Evolutionary conservation across 2,888 invertebrate species (phyloP).

Genomic region (Mythimna impura): DNA sequence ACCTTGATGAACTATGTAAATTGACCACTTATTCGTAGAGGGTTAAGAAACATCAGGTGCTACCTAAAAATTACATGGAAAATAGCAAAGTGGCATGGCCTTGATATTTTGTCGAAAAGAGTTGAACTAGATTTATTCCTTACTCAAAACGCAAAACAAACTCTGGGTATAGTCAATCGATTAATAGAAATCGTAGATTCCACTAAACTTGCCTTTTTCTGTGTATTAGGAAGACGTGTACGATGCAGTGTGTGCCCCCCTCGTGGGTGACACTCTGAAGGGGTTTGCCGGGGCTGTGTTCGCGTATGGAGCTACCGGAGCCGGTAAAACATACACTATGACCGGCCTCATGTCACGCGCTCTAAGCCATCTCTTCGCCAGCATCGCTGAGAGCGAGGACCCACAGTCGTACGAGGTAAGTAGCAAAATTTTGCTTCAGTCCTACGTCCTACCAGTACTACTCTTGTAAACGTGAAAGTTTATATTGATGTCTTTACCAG

Average conservation of each 20-base stretch:
- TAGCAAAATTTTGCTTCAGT: too few relatives aligned
- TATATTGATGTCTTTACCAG: too few relatives aligned
- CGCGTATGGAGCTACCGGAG: constrained; percentile 98
- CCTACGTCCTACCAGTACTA: too few relatives aligned
- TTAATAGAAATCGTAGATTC: not conserved
- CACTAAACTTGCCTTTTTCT: not conserved
- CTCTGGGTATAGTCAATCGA: not conserved
- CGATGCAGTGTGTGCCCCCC: constrained; percentile 94
- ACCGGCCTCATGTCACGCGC: constrained; percentile 97
- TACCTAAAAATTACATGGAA: too few relatives aligned
- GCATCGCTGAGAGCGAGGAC: constrained; percentile 91
- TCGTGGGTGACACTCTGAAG: constrained; percentile 96
- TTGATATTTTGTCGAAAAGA: too few relatives aligned
- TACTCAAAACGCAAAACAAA: not conserved
- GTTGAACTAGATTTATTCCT: too few relatives aligned
- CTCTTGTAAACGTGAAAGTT: too few relatives aligned
- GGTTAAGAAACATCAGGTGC: too few relatives aligned
- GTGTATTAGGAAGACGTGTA: constrained; percentile 93
- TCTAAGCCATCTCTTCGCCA: constrained; percentile 95
- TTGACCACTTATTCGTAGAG: too few relatives aligned
- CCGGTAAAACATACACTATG: constrained; percentile 98
- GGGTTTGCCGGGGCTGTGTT: constrained; percentile 99
- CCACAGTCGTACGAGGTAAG: constrained; percentile 92
- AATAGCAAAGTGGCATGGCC: too few relatives aligned
- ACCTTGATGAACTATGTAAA: too few relatives aligned